Conservation (phyloP, 2,113 vertebrate species). For the Petaurus breviceps region DNA sequence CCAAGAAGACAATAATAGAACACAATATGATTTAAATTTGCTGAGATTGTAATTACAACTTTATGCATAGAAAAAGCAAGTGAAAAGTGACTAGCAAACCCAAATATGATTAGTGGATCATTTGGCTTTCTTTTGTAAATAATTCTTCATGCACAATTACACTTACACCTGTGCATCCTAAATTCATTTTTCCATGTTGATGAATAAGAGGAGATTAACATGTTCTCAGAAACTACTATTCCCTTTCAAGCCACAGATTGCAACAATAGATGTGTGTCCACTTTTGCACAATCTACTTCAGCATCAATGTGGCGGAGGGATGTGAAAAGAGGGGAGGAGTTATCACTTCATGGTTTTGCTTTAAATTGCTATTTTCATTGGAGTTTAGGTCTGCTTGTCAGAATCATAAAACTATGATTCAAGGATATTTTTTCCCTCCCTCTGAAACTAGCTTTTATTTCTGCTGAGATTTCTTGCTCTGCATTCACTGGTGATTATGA, state of each 20-base stretch:
- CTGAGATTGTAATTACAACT: slow-evolving; percentile 51
- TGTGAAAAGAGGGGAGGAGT: background rate
- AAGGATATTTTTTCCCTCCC: slow-evolving; percentile 34
- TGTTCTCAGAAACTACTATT: slow-evolving; percentile 12
- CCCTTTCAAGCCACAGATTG: background rate
- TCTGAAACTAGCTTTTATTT: slow-evolving; percentile 48
- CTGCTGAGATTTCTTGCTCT: slow-evolving; percentile 60
- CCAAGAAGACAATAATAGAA: slow-evolving; percentile 34
- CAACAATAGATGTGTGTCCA: background rate
- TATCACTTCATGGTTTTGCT: slow-evolving; percentile 21
- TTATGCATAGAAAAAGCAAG: slow-evolving; percentile 38
- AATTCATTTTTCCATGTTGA: slow-evolving; percentile 51
- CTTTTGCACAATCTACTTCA: background rate
- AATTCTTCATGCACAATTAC: slow-evolving; percentile 67
- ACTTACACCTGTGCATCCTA: slow-evolving; percentile 54
- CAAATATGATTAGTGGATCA: slow-evolving; percentile 60
- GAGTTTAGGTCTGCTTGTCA: slow-evolving; percentile 1
- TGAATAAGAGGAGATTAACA: slow-evolving; percentile 8
- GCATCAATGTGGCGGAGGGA: background rate
- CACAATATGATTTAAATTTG: slow-evolving; percentile 57
- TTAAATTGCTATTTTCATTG: slow-evolving; percentile 39
- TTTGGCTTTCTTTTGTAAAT: slow-evolving; percentile 67
- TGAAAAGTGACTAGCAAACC: slow-evolving; percentile 59
- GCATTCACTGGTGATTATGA: slow-evolving; percentile 57
- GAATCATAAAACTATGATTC: slow-evolving; percentile 43